Evolutionary conservation across 2,888 invertebrate species (phyloP).

Genomic region (Parnassius orleans): DNA sequence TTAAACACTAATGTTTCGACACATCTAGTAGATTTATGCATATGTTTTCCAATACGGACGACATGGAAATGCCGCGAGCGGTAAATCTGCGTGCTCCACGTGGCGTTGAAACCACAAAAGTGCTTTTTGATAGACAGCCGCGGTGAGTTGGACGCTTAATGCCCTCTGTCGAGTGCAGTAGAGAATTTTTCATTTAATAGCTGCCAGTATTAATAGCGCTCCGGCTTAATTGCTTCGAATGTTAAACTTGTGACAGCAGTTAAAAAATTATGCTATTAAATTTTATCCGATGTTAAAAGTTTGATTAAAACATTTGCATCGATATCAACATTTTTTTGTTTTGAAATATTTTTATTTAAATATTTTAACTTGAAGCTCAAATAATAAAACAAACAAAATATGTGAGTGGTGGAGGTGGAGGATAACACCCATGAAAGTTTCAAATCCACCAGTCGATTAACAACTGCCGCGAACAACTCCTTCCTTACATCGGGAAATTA

Average conservation of each 20-base stretch:
- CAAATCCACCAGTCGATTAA: too few relatives aligned
- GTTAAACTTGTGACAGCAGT: constrained; percentile 29
- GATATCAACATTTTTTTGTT: too few relatives aligned
- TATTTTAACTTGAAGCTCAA: too few relatives aligned
- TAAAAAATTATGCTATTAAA: constrained; percentile 8
- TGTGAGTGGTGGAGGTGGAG: too few relatives aligned
- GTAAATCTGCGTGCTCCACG: constrained; percentile 62
- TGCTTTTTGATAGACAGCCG: constrained; percentile 73
- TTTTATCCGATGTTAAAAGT: background rate
- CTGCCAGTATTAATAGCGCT: constrained; percentile 37
- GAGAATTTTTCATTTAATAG: constrained; percentile 59
- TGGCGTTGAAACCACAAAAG: constrained; percentile 64
- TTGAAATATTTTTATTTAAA: too few relatives aligned
- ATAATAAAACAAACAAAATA: too few relatives aligned
- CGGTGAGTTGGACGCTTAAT: constrained; percentile 40
- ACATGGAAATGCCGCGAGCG: constrained; percentile 64
- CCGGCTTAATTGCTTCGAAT: constrained; percentile 45
- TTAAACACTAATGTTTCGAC: constrained; percentile 4
- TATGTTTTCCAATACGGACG: constrained; percentile 48
- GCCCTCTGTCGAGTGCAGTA: constrained; percentile 47
- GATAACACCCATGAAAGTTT: too few relatives aligned
- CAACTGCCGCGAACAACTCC: too few relatives aligned
- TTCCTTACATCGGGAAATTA: too few relatives aligned
- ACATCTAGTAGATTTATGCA: constrained; percentile 31
- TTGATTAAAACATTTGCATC: background rate